A percentile compares a stretch with the other conserved stretches of the same genome.
Evolutionary conservation across 2,113 vertebrate genomes (phyloP).

Genomic region (Tupaia tana): DNA sequence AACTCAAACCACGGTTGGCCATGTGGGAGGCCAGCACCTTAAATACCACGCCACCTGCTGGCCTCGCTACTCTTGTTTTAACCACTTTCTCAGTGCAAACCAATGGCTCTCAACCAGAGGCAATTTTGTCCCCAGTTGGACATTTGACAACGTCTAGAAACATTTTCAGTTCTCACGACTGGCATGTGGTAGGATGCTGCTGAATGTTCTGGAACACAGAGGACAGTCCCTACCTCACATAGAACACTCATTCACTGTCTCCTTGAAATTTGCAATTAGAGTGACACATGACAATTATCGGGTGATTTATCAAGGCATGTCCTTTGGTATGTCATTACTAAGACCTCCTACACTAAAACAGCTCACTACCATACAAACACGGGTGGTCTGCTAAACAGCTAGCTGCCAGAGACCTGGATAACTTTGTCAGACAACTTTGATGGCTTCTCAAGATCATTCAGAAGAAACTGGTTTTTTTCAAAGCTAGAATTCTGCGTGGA

Average conservation of each 20-base stretch:
- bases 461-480: neutral
- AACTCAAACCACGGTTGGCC: too few species aligned
- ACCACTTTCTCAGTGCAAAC: neutral
- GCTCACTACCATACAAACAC: neutral
- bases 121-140: neutral
- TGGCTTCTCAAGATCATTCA: neutral
- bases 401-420: neutral
- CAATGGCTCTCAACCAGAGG: neutral
- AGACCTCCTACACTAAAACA: neutral
- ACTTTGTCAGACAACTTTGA: neutral
- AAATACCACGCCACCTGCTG: too few species aligned
- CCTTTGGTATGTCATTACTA: neutral
- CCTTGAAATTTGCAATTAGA: neutral
- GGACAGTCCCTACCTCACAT: neutral
- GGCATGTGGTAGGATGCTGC: too few species aligned
- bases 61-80: neutral
- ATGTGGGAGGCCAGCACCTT: too few species aligned
- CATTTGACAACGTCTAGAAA: neutral
- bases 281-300: neutral
- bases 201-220: rapidly evolving
- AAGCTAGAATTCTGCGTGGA: neutral
- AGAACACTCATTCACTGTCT: neutral
- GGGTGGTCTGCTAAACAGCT: neutral
- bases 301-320: neutral
- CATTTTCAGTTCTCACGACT: neutral